Evolutionary conservation across 1,140 invertebrate species (phyloP).

Genomic region (Procambarus virginalis): DNA sequence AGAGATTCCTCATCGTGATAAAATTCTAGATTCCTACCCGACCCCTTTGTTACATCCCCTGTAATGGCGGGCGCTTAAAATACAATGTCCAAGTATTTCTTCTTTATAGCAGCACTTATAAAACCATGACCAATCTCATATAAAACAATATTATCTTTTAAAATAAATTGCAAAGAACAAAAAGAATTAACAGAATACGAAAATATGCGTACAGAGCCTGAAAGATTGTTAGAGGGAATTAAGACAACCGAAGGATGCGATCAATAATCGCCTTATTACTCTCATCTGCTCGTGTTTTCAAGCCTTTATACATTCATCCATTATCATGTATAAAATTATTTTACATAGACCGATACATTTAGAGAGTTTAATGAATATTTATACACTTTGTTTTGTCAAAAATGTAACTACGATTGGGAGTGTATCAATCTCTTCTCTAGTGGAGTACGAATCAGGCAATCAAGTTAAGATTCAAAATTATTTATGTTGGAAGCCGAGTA

Average conservation of each 20-base stretch:
- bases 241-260: too few relatives aligned
- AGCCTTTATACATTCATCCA: neutral
- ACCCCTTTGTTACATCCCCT: constrained; percentile 55
- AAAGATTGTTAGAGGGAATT: too few relatives aligned
- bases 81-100: constrained; percentile 7
- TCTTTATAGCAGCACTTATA: neutral
- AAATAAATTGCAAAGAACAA: too few relatives aligned
- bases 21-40: constrained; percentile 5
- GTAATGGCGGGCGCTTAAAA: constrained; percentile 59
- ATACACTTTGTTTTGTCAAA: neutral
- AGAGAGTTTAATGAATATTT: neutral
- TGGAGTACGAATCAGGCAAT: constrained; percentile 26
- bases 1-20: constrained; percentile 31
- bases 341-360: neutral
- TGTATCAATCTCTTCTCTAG: constrained; percentile 18
- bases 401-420: constrained; percentile 9
- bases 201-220: too few relatives aligned
- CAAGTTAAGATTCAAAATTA: constrained; percentile 33
- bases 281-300: neutral
- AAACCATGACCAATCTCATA: too few relatives aligned
- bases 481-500: constrained; percentile 11
- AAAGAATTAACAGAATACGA: too few relatives aligned
- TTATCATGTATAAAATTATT: neutral
- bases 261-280: too few relatives aligned
- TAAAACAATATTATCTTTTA: too few relatives aligned